A percentile compares a stretch with the other conserved stretches of the same genome.
phyloP scores from a whole-genome alignment of 2,113 vertebrate species.

The Formicarius rufipectus region DNA sequence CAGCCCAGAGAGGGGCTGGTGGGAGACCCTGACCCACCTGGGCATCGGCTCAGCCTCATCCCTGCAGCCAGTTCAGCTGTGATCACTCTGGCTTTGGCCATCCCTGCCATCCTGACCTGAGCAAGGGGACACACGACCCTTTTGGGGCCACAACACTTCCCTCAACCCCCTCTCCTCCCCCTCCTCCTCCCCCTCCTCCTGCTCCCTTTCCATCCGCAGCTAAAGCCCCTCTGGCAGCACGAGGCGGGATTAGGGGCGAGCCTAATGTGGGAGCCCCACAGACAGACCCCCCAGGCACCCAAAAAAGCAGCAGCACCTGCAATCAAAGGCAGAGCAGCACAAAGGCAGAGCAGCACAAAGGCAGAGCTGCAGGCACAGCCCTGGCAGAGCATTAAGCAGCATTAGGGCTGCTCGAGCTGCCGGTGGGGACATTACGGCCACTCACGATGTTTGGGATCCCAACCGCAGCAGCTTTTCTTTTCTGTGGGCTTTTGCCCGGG shows the following conservation, averaged over 20 bases:
- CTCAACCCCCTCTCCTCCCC: background rate
- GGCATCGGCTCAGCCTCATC: background rate
- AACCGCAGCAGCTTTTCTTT: background rate
- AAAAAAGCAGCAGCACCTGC: background rate
- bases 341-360: background rate
- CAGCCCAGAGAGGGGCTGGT: background rate
- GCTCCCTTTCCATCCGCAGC: background rate
- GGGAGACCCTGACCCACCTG: background rate
- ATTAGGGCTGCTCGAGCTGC: background rate
- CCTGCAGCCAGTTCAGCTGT: background rate
- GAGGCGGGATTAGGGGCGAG: background rate
- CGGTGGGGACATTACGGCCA: background rate
- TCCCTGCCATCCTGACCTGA: background rate
- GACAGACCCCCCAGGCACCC: background rate
- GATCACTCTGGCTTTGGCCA: background rate
- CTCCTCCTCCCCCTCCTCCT: background rate
- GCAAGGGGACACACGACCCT: background rate
- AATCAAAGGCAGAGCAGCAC: background rate
- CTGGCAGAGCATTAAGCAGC: conserved; percentile 37
- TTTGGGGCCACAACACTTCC: background rate
- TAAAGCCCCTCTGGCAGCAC: background rate
- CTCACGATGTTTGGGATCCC: background rate
- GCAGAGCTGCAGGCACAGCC: background rate
- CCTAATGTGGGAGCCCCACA: background rate
- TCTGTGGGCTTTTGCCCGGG: background rate